These are phyloP conservation scores for Dendrocopos noguchii DNA, from an alignment of 2,113 vertebrate species.

Conservation along the genomic window DNA sequence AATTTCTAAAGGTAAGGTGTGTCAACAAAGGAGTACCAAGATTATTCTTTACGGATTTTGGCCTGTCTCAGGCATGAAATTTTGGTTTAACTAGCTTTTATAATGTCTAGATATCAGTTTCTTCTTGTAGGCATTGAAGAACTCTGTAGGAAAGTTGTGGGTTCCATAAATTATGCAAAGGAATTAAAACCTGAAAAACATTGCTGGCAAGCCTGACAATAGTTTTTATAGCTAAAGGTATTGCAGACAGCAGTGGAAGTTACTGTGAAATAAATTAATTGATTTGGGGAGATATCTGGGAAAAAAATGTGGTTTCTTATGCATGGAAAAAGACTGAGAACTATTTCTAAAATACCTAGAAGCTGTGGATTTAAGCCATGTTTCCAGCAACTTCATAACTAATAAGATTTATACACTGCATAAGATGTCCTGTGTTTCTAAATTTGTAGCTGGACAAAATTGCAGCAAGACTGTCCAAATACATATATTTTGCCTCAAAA, in stretches of 20 bases:
- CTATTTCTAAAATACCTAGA: conserved; percentile 15
- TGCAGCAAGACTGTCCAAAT: not conserved
- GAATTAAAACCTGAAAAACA: not conserved
- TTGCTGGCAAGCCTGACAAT: not conserved
- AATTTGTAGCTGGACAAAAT: conserved; percentile 20
- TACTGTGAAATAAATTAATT: conserved; percentile 33
- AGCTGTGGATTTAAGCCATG: conserved; percentile 18
- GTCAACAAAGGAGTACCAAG: not conserved
- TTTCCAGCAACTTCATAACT: conserved; percentile 39
- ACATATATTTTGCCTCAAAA: not conserved
- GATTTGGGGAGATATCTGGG: not conserved
- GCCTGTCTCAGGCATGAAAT: not conserved
- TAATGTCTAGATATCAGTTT: not conserved
- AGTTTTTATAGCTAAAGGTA: not conserved
- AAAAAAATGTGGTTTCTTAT: conserved; percentile 5
- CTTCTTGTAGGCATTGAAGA: not conserved
- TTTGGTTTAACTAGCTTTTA: not conserved
- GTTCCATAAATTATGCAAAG: not conserved
- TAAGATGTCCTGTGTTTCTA: conserved; percentile 14
- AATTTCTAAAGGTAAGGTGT: not conserved
- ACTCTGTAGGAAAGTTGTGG: not conserved
- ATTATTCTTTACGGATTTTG: not conserved
- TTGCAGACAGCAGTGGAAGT: not conserved
- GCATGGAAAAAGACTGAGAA: conserved; percentile 16
- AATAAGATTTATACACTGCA: conserved; percentile 46